These are phyloP conservation scores for Pachyrhynchus sulphureomaculatus DNA, from an alignment of 1,140 invertebrate species.

Conservation along the genomic window DNA sequence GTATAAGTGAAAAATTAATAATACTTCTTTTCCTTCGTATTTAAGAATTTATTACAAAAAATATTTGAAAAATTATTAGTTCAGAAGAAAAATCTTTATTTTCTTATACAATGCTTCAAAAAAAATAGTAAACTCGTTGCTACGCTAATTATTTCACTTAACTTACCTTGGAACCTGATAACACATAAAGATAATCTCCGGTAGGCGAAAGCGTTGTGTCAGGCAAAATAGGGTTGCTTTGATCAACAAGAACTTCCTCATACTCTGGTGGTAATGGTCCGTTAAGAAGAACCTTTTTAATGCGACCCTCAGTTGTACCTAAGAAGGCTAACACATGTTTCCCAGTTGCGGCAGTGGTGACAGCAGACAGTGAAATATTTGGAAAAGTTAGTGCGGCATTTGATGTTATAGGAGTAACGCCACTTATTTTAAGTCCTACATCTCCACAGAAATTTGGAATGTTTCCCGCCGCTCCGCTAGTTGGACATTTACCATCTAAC, in stretches of 20 bases:
- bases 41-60: too few species aligned
- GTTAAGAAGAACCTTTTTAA: conserved; percentile 80
- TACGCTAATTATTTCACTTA: too few species aligned
- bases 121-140: too few species aligned
- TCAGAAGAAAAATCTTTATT: too few species aligned
- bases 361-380: conserved; percentile 77
- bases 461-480: conserved; percentile 82
- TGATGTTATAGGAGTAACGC: conserved; percentile 75
- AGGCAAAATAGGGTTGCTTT: conserved; percentile 72
- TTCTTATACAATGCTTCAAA: too few species aligned
- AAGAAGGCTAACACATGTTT: conserved; percentile 89
- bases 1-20: too few species aligned
- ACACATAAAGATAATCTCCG: conserved; percentile 72
- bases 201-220: conserved; percentile 79
- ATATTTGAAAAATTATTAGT: too few species aligned
- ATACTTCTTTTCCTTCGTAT: too few species aligned
- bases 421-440: conserved; percentile 89
- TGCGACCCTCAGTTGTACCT: conserved; percentile 73
- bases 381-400: conserved; percentile 74
- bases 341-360: conserved; percentile 81
- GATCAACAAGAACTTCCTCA: conserved; percentile 72
- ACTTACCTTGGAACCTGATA: conserved; percentile 67
- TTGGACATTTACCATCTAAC: conserved; percentile 85
- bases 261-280: conserved; percentile 70
- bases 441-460: conserved; percentile 90